Base-by-base conservation (phyloP, 2,113 vertebrate genomes). In the Chascanopsetta lugubris region DNA sequence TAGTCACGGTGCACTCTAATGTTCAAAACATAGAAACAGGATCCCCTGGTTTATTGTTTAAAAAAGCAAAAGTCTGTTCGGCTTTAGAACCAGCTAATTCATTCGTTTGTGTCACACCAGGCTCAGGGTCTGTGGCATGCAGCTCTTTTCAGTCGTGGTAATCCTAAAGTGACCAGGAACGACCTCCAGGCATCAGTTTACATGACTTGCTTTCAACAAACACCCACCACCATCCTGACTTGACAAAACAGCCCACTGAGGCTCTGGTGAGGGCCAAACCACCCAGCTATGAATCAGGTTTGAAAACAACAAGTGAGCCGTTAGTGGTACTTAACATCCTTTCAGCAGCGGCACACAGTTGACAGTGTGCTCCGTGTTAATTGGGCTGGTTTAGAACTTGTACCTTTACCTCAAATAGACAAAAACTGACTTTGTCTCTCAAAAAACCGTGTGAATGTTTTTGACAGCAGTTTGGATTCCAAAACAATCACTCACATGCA, bases 391-490 rank as follows among this genome's bases (percentile, higher is more conserved):
- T 36, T 8, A 29, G 8, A 51, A 53, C 20, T 17, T 65, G 27
- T 47, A 46, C 58, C 27, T 46, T 22, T 25, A 59, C 36, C 42
- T 18, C 6, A 42, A 11, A n/a, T n/a, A 59, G 59, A 69, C 36
- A 30, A 63, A 79, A 64, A 72, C n/a, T n/a, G n/a, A n/a, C n/a
- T n/a, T n/a, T n/a, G n/a, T n/a, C n/a, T n/a, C n/a, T 65, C 62
- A 61, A 63, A 38, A 36, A 36, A 75, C 63, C 48, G 61, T 22
- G 76, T 87, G 59, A 86, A 87, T 85, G 80, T 32, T 69, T 81
- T 63, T 79, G 74, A 69, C 64, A 64, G 30, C 62, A 62, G 67
- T n/a, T n/a, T 54, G 86, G 86, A 90, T 90, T 91, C 86, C 77
- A 74, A 85, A 80, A 17, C 17, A 18, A 42, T 6, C 25, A 45